These are phyloP conservation scores for Petrocephalus sullivani DNA, from an alignment of 2,797 vertebrate genomes.

Conservation along the genomic window DNA sequence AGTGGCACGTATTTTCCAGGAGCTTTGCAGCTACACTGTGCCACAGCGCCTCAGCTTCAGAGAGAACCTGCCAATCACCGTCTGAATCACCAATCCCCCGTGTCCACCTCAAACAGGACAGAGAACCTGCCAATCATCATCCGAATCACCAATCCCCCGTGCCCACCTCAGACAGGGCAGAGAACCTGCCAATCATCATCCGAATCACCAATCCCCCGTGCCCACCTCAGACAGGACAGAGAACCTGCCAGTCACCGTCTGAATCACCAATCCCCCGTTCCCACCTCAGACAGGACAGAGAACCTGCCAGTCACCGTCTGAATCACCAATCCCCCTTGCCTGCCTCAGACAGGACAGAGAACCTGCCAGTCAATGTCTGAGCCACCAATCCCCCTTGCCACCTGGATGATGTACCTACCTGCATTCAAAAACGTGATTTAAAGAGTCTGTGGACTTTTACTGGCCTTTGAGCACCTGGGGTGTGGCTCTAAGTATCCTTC, in stretches of 20 bases:
- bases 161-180: slow-evolving; percentile 8
- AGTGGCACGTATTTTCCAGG: slow-evolving; percentile 83
- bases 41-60: slow-evolving; percentile 65
- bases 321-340: slow-evolving; percentile 14
- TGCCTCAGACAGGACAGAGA: not conserved
- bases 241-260: slow-evolving; percentile 35
- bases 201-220: slow-evolving; percentile 31
- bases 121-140: not conserved
- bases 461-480: not conserved
- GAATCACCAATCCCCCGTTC: slow-evolving; percentile 26
- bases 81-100: slow-evolving; percentile 42
- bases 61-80: slow-evolving; percentile 74
- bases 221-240: not conserved
- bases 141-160: too few relatives aligned
- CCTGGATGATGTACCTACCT: not conserved
- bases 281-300: not conserved
- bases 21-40: slow-evolving; percentile 71
- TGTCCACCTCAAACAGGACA: not conserved
- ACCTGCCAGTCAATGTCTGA: slow-evolving; percentile 41
- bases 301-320: slow-evolving; percentile 63
- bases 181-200: slow-evolving; percentile 74
- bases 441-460: not conserved
- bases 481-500: not conserved
- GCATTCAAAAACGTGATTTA: not conserved
- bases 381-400: not conserved